phyloP scores from a whole-genome alignment of 1,140 invertebrate species.

The Polypedilum vanderplanki region DNA sequence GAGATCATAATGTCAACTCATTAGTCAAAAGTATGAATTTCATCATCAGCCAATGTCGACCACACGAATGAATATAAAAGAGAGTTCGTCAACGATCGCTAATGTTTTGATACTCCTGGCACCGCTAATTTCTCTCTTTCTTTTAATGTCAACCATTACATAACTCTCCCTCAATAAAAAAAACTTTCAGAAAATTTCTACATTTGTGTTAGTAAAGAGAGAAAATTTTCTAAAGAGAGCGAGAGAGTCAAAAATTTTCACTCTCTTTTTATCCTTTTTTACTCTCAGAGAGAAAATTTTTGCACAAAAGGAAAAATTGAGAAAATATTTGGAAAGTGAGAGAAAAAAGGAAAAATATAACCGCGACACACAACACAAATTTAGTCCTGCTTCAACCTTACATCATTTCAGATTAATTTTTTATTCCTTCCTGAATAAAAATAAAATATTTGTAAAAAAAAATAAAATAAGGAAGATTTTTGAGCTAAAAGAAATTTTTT shows the following conservation, averaged over 20 bases:
- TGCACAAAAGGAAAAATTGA: not conserved
- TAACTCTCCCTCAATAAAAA: too few relatives aligned
- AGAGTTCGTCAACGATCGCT: too few relatives aligned
- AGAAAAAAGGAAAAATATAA: slow-evolving; percentile 10
- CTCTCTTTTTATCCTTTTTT: too few relatives aligned
- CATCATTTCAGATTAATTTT: slow-evolving; percentile 25
- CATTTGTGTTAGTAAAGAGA: too few relatives aligned
- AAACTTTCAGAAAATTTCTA: too few relatives aligned
- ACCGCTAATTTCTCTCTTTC: too few relatives aligned
- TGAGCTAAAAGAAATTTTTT: not conserved
- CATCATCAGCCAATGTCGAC: too few relatives aligned
- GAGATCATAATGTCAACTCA: slow-evolving; percentile 23
- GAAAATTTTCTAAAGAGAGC: too few relatives aligned
- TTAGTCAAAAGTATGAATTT: not conserved
- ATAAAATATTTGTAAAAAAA: slow-evolving; percentile 16
- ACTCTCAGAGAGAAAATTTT: not conserved
- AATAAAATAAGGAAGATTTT: not conserved
- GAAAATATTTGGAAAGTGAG: not conserved
- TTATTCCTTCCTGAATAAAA: slow-evolving; percentile 27
- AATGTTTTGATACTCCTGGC: too few relatives aligned
- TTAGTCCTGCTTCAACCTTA: slow-evolving; percentile 22
- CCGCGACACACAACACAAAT: not conserved
- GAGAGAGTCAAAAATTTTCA: too few relatives aligned
- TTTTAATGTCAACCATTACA: too few relatives aligned
- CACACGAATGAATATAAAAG: too few relatives aligned